A percentile compares a stretch with the other conserved stretches of the same genome.
Evolutionary conservation across 2,797 vertebrate genomes (phyloP).

Genomic region (Erpetoichthys calabaricus): DNA sequence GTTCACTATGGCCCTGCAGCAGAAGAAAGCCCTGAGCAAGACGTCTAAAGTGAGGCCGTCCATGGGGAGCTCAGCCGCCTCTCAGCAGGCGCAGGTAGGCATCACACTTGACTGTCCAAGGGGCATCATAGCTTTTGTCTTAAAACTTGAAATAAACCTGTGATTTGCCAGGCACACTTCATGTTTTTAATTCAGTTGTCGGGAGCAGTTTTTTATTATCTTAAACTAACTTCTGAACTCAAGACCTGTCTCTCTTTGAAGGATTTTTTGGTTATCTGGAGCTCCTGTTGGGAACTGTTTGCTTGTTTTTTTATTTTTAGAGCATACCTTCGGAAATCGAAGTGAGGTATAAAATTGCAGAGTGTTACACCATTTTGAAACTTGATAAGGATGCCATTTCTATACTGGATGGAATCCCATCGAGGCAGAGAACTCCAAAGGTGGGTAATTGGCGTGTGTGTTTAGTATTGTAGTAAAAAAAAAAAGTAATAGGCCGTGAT

Average conservation of each 20-base stretch:
- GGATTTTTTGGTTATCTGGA: no score
- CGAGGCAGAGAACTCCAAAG: conserved; percentile 92
- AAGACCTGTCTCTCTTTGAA: no score
- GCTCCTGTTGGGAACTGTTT: neutral
- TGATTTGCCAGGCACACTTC: no score
- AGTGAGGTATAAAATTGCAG: conserved; percentile 98
- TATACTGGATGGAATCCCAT: conserved; percentile 92
- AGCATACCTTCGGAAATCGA: conserved; percentile 93
- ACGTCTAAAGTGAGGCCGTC: conserved; percentile 93
- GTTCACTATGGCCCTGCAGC: conserved; percentile 91
- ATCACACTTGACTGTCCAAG: no score
- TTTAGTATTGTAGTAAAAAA: neutral
- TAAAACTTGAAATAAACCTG: neutral
- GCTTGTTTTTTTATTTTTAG: conserved; percentile 32
- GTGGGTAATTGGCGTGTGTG: conserved; percentile 34
- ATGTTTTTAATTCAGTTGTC: no score
- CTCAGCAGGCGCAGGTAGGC: conserved; percentile 76
- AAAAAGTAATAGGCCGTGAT: no score
- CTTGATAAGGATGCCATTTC: conserved; percentile 95
- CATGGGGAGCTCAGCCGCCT: conserved; percentile 68
- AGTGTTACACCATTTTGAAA: conserved; percentile 92
- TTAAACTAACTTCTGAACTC: no score
- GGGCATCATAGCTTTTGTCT: no score
- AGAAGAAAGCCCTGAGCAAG: conserved; percentile 94
- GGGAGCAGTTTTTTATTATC: no score